Evolutionary conservation across 2,888 invertebrate genomes (phyloP), one percentile per base, ranked within the genome.

Genomic region (Dicycla oo): DNA sequence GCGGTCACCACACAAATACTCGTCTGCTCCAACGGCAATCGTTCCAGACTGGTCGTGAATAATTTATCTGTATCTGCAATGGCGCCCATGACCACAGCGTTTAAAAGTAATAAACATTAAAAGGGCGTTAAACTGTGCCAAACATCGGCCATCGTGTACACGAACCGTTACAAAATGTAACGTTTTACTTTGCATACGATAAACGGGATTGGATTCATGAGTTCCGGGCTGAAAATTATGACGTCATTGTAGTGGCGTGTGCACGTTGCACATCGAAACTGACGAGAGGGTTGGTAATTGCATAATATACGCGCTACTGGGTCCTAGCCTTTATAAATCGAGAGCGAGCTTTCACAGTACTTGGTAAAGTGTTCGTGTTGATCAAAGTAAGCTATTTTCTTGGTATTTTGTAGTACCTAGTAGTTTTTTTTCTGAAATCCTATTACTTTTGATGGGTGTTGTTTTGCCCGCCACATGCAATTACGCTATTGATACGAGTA

Each of bases 211-310:
- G 70, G 71, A 75, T 77, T 77, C 78, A 86, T 74, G 69, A 73
- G 84, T 83, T 84, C 84, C 69, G 62, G 53, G 51, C 58, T 51
- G 47, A 75, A 70, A 82, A 86, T 84, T 75, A 83, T 86, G 86
- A 83, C 74, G 77, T 83, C 84, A 84, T 60, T 69, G 66, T 70
- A 58, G 74, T 86, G 60, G 84, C 86, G 81, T 74, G 86, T 74
- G 78, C 69, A 72, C 53, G 58, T 51, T 82, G 85, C 67, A 71
- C 76, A 80, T 83, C 70, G 66, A 69, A 67, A 71, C 82, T 86
- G 86, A 83, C 74, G 73, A 76, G 82, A 73, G 66, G 73, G 72
- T 54, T 84, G 66, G 82, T 81, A 86, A 86, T 81, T 84, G 73
- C 73, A 84, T 74, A 83, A 86, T 86, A 60, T 62, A 81, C 78